Evolutionary conservation across 2,888 invertebrate genomes (phyloP).

Genomic region (Oxytorus armatus): DNA sequence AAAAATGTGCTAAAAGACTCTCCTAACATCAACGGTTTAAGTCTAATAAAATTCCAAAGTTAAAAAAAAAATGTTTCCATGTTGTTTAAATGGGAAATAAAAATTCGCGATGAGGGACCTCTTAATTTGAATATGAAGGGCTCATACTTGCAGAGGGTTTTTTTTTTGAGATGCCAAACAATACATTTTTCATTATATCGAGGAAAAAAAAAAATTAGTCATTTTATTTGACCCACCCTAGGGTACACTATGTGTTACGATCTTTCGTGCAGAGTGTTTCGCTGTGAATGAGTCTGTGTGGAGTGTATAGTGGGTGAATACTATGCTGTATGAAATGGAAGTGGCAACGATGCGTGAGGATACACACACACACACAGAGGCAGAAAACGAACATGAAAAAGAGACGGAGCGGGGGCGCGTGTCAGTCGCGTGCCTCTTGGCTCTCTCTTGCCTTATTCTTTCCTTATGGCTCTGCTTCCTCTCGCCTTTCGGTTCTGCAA

Average conservation of each 20-base stretch:
- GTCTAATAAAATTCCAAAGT: too few species aligned
- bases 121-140: too few species aligned
- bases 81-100: too few species aligned
- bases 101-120: too few species aligned
- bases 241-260: background rate
- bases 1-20: too few species aligned
- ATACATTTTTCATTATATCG: too few species aligned
- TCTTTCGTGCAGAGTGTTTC: background rate
- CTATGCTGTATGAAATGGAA: slow-evolving; percentile 29
- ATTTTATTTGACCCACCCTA: too few species aligned
- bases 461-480: slow-evolving; percentile 39
- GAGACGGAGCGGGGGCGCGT: slow-evolving; percentile 80
- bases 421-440: slow-evolving; percentile 82
- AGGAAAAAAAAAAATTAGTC: too few species aligned
- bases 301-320: slow-evolving; percentile 14
- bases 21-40: too few species aligned
- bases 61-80: too few species aligned
- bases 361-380: slow-evolving; percentile 11
- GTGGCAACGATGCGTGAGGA: slow-evolving; percentile 49
- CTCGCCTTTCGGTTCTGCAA: slow-evolving; percentile 34
- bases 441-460: slow-evolving; percentile 46
- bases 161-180: too few species aligned
- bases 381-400: slow-evolving; percentile 66
- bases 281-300: slow-evolving; percentile 18
- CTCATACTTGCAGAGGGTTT: too few species aligned